Evolutionary conservation across 1,140 invertebrate genomes (phyloP), one percentile per base, ranked within the genome.

Genomic region (Leptinotarsa undecemlineata): DNA sequence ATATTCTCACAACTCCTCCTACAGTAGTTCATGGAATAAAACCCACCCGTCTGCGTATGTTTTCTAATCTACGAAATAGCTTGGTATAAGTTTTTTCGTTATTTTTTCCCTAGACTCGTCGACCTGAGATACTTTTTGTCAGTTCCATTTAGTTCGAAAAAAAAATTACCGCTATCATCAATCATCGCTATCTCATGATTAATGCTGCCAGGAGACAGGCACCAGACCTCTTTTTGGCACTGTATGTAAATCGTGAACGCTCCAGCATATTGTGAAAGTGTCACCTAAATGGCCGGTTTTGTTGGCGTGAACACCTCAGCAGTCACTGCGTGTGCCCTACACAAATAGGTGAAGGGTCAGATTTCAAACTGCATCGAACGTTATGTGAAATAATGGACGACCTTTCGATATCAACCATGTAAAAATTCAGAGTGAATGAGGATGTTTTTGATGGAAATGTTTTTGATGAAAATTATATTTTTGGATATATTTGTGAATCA

Each of bases 181-280:
- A 57, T 57, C 51, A 57, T 57, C 51, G 51, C 14, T 57, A 57
- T 57, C 51, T 57, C 15, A 57, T 57, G 51, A 57, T 57, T 57
- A 57, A 57, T 57, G 51, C 6, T 57, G n/a, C 15, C 51, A 15
- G 51, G 51, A 57, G 51, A 57, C 51, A 57, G 51, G 51, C 51
- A 57, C n/a, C 51, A 57, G 51, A 57, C 51, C 51, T 57, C 51
- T 57, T 57, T 57, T 57, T 57, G 51, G 51, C 51, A 57, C 15
- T 57, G 51, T 57, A 57, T 57, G 51, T 57, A 57, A 57, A 57
- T 57, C 51, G 51, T 57, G 51, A 57, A 57, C 51, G 51, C 51
- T 19, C 1, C 51, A 57, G 51, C 51, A 57, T 57, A 57, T 57
- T 57, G 51, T 57, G 51, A 57, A 57, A 57, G 17, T 57, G 51